Evolutionary conservation across 2,888 invertebrate genomes (phyloP).

Genomic region (Andrena minutula): DNA sequence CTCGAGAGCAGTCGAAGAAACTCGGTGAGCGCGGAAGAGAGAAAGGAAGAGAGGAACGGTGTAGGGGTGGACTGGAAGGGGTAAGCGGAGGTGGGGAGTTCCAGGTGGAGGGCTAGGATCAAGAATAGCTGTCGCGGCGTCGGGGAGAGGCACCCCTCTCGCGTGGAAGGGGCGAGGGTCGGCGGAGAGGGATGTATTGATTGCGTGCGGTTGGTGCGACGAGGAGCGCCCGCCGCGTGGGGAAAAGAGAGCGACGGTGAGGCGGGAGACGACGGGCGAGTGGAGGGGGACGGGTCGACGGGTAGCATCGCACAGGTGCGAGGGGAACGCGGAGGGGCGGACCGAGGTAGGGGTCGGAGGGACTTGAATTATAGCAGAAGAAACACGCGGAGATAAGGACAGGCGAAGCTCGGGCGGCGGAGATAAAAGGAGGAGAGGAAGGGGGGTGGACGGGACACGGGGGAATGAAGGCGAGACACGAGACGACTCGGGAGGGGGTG

Average conservation of each 20-base stretch:
- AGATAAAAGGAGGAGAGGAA: slow-evolving; percentile 13
- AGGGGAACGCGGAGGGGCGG: neutral
- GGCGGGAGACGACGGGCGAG: slow-evolving; percentile 13
- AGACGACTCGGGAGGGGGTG: neutral
- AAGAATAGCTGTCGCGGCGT: slow-evolving; percentile 64
- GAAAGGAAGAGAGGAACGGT: slow-evolving; percentile 23
- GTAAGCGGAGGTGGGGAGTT: slow-evolving; percentile 32
- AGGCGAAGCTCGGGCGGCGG: slow-evolving; percentile 10
- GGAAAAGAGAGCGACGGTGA: slow-evolving; percentile 26
- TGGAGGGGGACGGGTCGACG: neutral
- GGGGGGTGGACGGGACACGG: neutral
- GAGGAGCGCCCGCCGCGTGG: slow-evolving; percentile 52
- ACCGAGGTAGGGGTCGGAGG: neutral
- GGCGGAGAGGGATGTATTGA: slow-evolving; percentile 80
- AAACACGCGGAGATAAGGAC: slow-evolving; percentile 45
- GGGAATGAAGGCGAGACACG: slow-evolving; percentile 1
- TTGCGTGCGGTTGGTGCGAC: slow-evolving; percentile 79
- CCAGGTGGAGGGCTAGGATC: slow-evolving; percentile 69
- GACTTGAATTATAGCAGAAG: slow-evolving; percentile 53
- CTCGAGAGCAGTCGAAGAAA: slow-evolving; percentile 5
- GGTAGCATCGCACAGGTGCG: slow-evolving; percentile 38
- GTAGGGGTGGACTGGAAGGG: slow-evolving; percentile 38
- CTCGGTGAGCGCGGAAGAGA: neutral
- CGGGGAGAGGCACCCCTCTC: slow-evolving; percentile 42
- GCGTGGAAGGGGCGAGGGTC: slow-evolving; percentile 57